Conservation (phyloP, 2,888 invertebrate genomes). For the Pristionchus mayeri region DNA sequence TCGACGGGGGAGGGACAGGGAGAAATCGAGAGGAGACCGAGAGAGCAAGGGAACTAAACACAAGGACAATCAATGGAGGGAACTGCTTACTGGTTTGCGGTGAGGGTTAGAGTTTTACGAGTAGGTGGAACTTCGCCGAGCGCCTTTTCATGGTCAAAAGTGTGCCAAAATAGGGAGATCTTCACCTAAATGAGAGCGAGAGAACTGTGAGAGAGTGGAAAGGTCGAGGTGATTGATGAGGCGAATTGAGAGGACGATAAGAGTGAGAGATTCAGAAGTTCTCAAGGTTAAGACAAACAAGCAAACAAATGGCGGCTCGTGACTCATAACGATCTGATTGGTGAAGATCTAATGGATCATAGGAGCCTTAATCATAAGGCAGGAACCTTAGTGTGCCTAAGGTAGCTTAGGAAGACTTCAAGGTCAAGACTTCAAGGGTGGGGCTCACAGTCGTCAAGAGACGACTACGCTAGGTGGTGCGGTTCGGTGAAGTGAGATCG, state of each 20-base stretch:
- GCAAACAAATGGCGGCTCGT: too few relatives aligned
- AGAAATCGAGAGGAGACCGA: neutral
- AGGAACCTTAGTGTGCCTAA: too few relatives aligned
- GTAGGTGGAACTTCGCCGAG: neutral
- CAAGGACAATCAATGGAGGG: neutral
- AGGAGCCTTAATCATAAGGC: too few relatives aligned
- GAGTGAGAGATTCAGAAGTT: neutral
- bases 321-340: too few relatives aligned
- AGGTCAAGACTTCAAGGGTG: too few relatives aligned
- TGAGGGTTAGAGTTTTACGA: neutral
- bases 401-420: too few relatives aligned
- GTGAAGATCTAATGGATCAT: too few relatives aligned
- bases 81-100: neutral
- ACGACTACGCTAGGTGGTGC: too few relatives aligned
- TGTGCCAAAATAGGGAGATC: too few relatives aligned
- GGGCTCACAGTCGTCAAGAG: too few relatives aligned
- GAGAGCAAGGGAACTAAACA: slow-evolving; percentile 8
- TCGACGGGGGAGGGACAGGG: neutral
- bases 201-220: neutral
- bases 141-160: neutral
- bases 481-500: too few relatives aligned
- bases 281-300: too few relatives aligned
- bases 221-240: neutral
- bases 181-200: neutral
- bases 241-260: neutral